Evolutionary conservation across 2,113 vertebrate species (phyloP).

Genomic region (Planiliza haematocheilus): DNA sequence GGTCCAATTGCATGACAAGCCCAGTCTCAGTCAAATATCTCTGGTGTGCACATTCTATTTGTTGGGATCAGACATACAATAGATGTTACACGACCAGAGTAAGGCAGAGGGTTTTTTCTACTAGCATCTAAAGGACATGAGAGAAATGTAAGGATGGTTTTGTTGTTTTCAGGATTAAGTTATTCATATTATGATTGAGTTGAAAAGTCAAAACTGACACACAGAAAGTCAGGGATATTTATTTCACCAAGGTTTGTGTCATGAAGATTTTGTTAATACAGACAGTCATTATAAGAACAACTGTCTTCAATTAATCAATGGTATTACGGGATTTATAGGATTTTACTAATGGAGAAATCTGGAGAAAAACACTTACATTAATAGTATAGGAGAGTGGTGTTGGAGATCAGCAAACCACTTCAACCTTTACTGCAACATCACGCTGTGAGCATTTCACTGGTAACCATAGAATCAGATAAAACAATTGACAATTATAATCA

Average conservation of each 20-base stretch:
- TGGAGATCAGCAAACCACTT: constrained; percentile 46
- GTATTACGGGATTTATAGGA: constrained; percentile 42
- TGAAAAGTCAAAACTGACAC: not conserved
- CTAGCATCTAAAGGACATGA: constrained; percentile 7
- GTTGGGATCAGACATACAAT: constrained; percentile 36
- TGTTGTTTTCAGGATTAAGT: not conserved
- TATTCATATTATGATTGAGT: not conserved
- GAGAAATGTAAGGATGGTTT: too few species aligned
- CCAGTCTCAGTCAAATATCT: constrained; percentile 50
- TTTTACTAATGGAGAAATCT: constrained; percentile 37
- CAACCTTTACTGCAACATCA: constrained; percentile 25
- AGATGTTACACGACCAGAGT: constrained; percentile 20
- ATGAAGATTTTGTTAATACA: not conserved
- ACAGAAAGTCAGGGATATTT: not conserved
- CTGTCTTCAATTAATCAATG: constrained; percentile 49
- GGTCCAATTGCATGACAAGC: constrained; percentile 62
- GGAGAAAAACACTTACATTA: constrained; percentile 30
- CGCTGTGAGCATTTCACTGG: constrained; percentile 42
- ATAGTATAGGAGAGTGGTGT: constrained; percentile 17
- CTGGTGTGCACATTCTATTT: constrained; percentile 45
- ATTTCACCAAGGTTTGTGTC: not conserved
- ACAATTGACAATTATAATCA: constrained; percentile 49
- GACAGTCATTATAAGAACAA: constrained; percentile 13
- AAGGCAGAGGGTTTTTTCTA: constrained; percentile 5
- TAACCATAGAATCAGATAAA: constrained; percentile 8